phyloP scores from a whole-genome alignment of 2,797 vertebrate genomes.

The Dendrocincla fuliginosa region DNA sequence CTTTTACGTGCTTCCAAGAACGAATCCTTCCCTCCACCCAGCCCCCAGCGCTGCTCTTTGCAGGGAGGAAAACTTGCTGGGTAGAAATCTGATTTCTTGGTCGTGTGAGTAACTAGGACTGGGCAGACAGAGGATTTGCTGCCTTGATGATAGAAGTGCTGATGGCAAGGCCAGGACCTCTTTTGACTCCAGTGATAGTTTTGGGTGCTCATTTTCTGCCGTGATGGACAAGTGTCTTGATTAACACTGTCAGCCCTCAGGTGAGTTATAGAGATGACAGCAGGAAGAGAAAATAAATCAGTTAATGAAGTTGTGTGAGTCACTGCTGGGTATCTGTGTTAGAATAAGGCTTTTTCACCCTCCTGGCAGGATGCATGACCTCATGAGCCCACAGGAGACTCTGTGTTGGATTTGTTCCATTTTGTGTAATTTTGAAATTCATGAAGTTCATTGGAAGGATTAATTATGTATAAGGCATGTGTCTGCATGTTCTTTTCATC shows the following conservation, averaged over 20 bases:
- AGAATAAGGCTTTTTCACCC: not conserved
- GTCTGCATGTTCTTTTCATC: slow-evolving; percentile 65
- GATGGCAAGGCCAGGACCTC: not conserved
- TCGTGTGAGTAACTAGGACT: not conserved
- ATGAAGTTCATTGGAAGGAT: slow-evolving; percentile 59
- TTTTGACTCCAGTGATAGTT: not conserved
- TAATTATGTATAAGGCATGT: slow-evolving; percentile 67
- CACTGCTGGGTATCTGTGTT: not conserved
- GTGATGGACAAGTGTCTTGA: not conserved
- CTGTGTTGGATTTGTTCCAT: slow-evolving; percentile 55
- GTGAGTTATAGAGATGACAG: not conserved
- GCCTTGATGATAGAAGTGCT: not conserved
- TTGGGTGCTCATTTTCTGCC: not conserved
- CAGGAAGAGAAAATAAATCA: slow-evolving; percentile 11
- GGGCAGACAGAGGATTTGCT: not conserved
- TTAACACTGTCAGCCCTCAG: not conserved
- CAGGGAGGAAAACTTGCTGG: not conserved
- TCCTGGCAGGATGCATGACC: slow-evolving; percentile 32
- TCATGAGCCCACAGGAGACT: slow-evolving; percentile 35
- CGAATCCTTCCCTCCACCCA: not conserved
- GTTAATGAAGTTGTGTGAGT: slow-evolving; percentile 17
- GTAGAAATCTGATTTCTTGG: not conserved
- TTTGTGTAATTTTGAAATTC: slow-evolving; percentile 67
- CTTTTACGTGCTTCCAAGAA: slow-evolving; percentile 11
- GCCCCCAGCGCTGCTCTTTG: not conserved